Conservation (phyloP, 2,888 invertebrate species). For the Drosophila merina region DNA sequence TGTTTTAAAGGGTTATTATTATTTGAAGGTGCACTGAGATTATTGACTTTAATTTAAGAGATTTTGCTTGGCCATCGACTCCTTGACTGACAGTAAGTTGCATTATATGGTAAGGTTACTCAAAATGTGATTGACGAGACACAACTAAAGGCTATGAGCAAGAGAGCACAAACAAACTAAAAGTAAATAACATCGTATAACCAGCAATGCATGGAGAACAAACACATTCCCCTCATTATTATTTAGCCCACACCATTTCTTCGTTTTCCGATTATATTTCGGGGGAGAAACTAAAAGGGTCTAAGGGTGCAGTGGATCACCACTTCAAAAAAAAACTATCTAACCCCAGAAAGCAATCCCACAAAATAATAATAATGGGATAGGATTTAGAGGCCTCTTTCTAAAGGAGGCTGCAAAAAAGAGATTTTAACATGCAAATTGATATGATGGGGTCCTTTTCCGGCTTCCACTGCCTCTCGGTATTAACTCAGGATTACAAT, state of each 20-base stretch:
- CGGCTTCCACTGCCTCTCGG: constrained; percentile 1
- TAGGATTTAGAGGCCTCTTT: neutral
- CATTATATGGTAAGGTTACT: constrained; percentile 64
- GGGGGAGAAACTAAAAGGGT: constrained; percentile 18
- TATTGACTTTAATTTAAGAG: constrained; percentile 19
- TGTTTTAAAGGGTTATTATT: constrained; percentile 17
- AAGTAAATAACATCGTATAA: constrained; percentile 66
- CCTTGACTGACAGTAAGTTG: constrained; percentile 81
- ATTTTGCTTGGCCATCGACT: constrained; percentile 80
- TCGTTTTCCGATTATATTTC: constrained; percentile 20
- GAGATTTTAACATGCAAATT: constrained; percentile 22
- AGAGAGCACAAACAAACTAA: constrained; percentile 61
- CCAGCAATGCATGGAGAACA: constrained; percentile 83
- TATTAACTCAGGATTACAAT: neutral
- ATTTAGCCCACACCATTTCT: constrained; percentile 82
- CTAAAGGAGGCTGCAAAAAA: neutral
- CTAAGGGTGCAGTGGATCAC: neutral
- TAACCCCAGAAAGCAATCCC: neutral
- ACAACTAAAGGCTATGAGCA: constrained; percentile 71
- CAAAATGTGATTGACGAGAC: constrained; percentile 74
- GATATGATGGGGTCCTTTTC: constrained; percentile 13
- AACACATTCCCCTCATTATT: constrained; percentile 84
- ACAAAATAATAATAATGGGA: neutral
- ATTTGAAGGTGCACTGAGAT: constrained; percentile 30
- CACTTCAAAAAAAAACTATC: constrained; percentile 1